Percentiles rank a stretch among this genome's conserved stretches.
Conservation (phyloP, 2,797 vertebrate genomes). For the Adrianichthys oophorus region DNA sequence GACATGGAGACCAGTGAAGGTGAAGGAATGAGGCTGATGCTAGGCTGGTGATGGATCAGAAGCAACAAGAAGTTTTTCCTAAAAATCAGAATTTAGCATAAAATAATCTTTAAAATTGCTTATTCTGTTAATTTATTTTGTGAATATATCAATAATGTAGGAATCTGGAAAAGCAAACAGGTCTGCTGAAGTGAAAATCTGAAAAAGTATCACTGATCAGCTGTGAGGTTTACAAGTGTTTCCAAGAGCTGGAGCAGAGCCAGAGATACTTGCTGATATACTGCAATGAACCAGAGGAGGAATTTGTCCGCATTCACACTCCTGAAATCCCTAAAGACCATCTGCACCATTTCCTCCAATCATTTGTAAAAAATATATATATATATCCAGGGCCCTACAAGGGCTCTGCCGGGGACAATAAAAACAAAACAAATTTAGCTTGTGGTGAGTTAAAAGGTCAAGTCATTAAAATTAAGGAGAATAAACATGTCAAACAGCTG, state of each 20-base stretch:
- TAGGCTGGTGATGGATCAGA: neutral
- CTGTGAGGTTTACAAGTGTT: conserved; percentile 13
- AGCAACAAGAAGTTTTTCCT: neutral
- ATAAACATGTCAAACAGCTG: conserved; percentile 31
- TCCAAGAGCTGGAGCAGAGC: conserved; percentile 22
- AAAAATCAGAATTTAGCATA: neutral
- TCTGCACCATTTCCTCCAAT: conserved; percentile 48
- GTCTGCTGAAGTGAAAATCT: neutral
- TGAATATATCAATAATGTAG: neutral
- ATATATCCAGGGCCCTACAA: conserved; percentile 14
- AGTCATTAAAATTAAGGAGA: conserved; percentile 2
- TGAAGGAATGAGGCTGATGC: conserved; percentile 8
- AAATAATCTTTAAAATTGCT: neutral
- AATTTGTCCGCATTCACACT: conserved; percentile 25
- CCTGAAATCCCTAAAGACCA: conserved; percentile 39
- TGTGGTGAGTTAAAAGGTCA: neutral
- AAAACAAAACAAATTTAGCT: conserved; percentile 1
- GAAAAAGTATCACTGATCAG: neutral
- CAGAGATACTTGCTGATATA: conserved; percentile 10
- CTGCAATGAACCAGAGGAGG: conserved; percentile 57
- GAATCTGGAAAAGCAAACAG: conserved; percentile 1
- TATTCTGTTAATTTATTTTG: too few species aligned
- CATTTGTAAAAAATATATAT: conserved; percentile 9
- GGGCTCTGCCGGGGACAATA: neutral
- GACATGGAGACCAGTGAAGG: conserved; percentile 35